A percentile compares a stretch with the other conserved stretches of the same genome.
phyloP scores from a whole-genome alignment of 2,888 invertebrate genomes.

The Lampropteryx suffumata region DNA sequence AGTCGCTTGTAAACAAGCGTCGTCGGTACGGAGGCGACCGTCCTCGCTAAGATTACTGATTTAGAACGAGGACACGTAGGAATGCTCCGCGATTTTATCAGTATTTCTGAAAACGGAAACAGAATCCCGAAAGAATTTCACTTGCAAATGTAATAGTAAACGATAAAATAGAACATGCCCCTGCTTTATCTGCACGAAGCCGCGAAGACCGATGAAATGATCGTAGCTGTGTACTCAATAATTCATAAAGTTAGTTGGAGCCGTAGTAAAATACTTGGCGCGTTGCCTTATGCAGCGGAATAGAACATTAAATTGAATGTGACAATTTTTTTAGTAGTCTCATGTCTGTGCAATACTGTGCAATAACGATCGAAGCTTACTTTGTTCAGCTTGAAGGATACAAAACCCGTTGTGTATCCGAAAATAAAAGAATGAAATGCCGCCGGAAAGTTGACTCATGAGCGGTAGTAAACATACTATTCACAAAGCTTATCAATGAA shows the following conservation, averaged over 20 bases:
- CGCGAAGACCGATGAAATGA: constrained; percentile 47
- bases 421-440: constrained; percentile 35
- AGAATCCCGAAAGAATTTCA: constrained; percentile 51
- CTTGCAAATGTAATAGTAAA: constrained; percentile 53
- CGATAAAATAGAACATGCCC: constrained; percentile 46
- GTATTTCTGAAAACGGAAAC: constrained; percentile 52
- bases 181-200: constrained; percentile 40
- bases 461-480: constrained; percentile 34
- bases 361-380: constrained; percentile 17
- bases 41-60: constrained; percentile 53
- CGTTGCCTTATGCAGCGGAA: constrained; percentile 10
- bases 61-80: constrained; percentile 50
- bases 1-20: constrained; percentile 40
- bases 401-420: constrained; percentile 33
- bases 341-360: constrained; percentile 6
- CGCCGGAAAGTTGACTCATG: constrained; percentile 61
- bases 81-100: constrained; percentile 42
- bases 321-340: constrained; percentile 22
- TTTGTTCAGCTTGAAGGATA: constrained; percentile 28
- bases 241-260: constrained; percentile 40
- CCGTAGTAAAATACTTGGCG: constrained; percentile 28
- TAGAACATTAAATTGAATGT: constrained; percentile 19
- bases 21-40: constrained; percentile 40
- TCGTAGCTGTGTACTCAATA: constrained; percentile 41
- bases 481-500: constrained; percentile 55